Conservation (phyloP, 2,888 invertebrate genomes). For the Phyllotreta cruciferae region DNA sequence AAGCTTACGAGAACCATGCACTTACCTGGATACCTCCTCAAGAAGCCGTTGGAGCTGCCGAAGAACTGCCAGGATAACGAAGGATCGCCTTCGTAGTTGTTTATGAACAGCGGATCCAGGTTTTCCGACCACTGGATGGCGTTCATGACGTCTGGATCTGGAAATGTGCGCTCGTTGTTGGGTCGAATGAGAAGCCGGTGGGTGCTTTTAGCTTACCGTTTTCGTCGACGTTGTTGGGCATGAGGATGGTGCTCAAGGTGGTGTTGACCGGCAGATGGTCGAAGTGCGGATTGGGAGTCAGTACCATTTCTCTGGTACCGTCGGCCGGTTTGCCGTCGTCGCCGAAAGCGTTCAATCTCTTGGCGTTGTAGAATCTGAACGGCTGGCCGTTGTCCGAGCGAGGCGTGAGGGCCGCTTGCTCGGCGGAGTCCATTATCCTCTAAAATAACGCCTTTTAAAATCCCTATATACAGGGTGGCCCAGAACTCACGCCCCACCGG, state of each 20-base stretch:
- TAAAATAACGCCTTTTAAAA: slow-evolving; percentile 58
- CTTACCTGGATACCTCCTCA: slow-evolving; percentile 91
- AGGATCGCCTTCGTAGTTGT: slow-evolving; percentile 90
- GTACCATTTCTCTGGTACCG: slow-evolving; percentile 73
- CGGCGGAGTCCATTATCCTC: slow-evolving; percentile 92
- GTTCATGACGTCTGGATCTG: slow-evolving; percentile 82
- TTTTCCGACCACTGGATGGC: slow-evolving; percentile 95
- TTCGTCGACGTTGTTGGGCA: slow-evolving; percentile 81
- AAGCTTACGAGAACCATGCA: slow-evolving; percentile 67
- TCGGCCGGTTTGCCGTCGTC: slow-evolving; percentile 77
- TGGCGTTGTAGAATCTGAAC: slow-evolving; percentile 79
- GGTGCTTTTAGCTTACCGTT: slow-evolving; percentile 64
- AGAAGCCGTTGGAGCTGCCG: slow-evolving; percentile 94
- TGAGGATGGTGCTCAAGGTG: slow-evolving; percentile 85
- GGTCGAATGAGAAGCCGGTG: background rate
- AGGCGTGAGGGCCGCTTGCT: slow-evolving; percentile 82
- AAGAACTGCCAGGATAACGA: slow-evolving; percentile 98
- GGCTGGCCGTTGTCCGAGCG: slow-evolving; percentile 58
- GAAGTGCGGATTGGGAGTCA: slow-evolving; percentile 82
- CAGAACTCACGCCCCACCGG: too few species aligned
- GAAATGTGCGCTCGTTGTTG: slow-evolving; percentile 41
- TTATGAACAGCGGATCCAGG: slow-evolving; percentile 86
- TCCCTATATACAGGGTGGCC: too few species aligned
- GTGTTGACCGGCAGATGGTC: slow-evolving; percentile 86
- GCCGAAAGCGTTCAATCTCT: slow-evolving; percentile 79